phyloP scores from a whole-genome alignment of 92 coral and sea anemone species.

The Epizoanthus scotinus region DNA sequence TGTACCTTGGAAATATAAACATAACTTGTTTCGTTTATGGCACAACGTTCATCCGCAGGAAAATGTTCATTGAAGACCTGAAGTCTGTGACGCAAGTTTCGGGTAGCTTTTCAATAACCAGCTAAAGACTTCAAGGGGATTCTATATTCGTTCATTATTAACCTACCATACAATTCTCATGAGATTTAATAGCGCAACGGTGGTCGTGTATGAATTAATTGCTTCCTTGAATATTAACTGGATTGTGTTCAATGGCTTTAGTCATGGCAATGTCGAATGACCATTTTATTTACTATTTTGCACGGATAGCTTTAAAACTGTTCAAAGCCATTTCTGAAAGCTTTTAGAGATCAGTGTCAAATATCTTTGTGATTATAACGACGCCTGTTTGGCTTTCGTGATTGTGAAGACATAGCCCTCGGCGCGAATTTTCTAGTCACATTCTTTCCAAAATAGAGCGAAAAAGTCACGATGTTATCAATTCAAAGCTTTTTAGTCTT shows the following conservation, averaged over 20 bases:
- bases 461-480: conserved; percentile 37
- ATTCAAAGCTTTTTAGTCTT: conserved; percentile 29
- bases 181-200: not conserved
- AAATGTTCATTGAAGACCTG: not conserved
- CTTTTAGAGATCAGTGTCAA: not conserved
- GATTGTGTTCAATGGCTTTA: not conserved
- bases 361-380: not conserved
- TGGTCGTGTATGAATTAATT: not conserved
- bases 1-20: not conserved
- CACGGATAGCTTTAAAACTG: not conserved
- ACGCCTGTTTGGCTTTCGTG: conserved; percentile 32
- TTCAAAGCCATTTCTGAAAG: conserved; percentile 3
- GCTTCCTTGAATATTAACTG: not conserved
- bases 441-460: conserved; percentile 30
- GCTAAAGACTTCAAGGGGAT: not conserved
- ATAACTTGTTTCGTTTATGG: not conserved
- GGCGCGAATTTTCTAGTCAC: conserved; percentile 19
- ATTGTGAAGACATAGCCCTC: conserved; percentile 9
- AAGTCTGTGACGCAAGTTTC: not conserved
- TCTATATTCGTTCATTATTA: not conserved
- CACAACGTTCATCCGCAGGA: not conserved
- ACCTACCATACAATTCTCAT: not conserved
- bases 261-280: not conserved
- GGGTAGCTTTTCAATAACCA: not conserved
- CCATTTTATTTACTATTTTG: not conserved